A percentile compares a stretch with the other conserved stretches of the same genome.
phyloP scores from a whole-genome alignment of 2,113 vertebrate species.

The Hoplias malabaricus region DNA sequence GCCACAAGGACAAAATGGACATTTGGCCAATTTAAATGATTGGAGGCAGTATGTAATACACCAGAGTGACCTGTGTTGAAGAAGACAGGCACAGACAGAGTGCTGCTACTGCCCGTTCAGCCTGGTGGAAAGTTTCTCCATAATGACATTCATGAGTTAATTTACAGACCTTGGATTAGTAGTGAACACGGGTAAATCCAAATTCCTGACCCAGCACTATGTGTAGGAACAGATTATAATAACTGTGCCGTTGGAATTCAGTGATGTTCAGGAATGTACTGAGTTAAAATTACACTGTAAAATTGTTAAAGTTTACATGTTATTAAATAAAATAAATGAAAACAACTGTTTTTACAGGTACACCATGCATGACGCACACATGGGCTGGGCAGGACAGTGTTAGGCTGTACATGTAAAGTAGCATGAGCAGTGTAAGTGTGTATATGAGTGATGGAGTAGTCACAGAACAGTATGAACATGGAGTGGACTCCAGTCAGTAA shows the following conservation, averaged over 20 bases:
- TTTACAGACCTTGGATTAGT: constrained; percentile 13
- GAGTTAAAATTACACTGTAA: neutral
- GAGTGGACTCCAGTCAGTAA: no score
- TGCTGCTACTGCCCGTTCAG: constrained; percentile 41
- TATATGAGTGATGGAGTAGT: no score
- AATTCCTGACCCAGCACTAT: neutral
- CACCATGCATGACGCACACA: neutral
- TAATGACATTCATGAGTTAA: constrained; percentile 19
- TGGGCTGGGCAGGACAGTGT: neutral
- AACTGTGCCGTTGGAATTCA: neutral
- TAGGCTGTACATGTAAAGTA: neutral
- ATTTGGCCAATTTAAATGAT: constrained; percentile 65
- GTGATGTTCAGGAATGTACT: neutral
- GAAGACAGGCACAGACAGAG: constrained; percentile 40
- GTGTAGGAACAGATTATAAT: neutral
- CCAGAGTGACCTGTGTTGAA: constrained; percentile 48
- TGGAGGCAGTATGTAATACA: constrained; percentile 60
- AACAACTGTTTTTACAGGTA: neutral
- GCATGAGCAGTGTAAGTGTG: no score
- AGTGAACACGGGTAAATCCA: neutral
- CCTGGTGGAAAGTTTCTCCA: constrained; percentile 15
- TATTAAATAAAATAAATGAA: no score
- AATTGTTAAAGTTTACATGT: neutral
- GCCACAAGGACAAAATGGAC: constrained; percentile 55
- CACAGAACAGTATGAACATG: no score